Percentiles rank a stretch among this genome's conserved stretches.
Conservation (phyloP, 2,797 vertebrate species). For the Cetoscarus ocellatus region DNA sequence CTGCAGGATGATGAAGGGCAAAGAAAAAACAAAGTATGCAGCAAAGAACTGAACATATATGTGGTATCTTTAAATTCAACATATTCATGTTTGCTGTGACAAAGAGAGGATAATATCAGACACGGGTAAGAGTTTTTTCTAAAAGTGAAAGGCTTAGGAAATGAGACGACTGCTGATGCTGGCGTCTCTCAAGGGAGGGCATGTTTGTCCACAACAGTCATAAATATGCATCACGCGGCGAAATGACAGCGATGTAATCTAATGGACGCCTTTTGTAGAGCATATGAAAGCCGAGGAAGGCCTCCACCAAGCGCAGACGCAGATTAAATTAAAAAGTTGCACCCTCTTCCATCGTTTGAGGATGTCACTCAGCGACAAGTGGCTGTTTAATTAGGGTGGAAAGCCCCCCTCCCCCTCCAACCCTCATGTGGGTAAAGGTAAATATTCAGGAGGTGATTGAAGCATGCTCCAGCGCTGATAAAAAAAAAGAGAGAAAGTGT, state of each 20-base stretch:
- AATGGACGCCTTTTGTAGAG: slow-evolving; percentile 58
- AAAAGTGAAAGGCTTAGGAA: slow-evolving; percentile 67
- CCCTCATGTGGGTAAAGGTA: slow-evolving; percentile 73
- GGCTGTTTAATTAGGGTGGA: slow-evolving; percentile 75
- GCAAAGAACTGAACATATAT: slow-evolving; percentile 49
- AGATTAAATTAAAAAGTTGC: slow-evolving; percentile 61
- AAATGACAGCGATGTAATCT: slow-evolving; percentile 76
- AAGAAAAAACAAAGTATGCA: slow-evolving; percentile 30
- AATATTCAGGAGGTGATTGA: slow-evolving; percentile 71
- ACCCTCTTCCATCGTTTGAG: slow-evolving; percentile 42
- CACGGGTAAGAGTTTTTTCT: slow-evolving; percentile 60
- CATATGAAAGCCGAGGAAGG: slow-evolving; percentile 56
- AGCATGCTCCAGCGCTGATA: slow-evolving; percentile 57
- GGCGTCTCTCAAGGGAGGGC: slow-evolving; percentile 42
- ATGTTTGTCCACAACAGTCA: slow-evolving; percentile 67
- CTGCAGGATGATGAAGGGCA: slow-evolving; percentile 9
- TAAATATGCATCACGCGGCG: slow-evolving; percentile 79
- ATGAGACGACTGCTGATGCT: slow-evolving; percentile 66
- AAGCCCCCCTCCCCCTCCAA: slow-evolving; percentile 37
- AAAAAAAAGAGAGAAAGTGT: slow-evolving; percentile 55
- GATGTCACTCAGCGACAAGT: slow-evolving; percentile 62
- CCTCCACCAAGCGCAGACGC: slow-evolving; percentile 14
- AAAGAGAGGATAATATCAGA: slow-evolving; percentile 72
- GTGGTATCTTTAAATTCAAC: slow-evolving; percentile 60
- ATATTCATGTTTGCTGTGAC: slow-evolving; percentile 58